Percentiles rank a stretch among this genome's conserved stretches.
These are phyloP conservation scores for Centruroides sculpturatus DNA, from an alignment of 1,140 invertebrate genomes.

Conservation along the genomic window DNA sequence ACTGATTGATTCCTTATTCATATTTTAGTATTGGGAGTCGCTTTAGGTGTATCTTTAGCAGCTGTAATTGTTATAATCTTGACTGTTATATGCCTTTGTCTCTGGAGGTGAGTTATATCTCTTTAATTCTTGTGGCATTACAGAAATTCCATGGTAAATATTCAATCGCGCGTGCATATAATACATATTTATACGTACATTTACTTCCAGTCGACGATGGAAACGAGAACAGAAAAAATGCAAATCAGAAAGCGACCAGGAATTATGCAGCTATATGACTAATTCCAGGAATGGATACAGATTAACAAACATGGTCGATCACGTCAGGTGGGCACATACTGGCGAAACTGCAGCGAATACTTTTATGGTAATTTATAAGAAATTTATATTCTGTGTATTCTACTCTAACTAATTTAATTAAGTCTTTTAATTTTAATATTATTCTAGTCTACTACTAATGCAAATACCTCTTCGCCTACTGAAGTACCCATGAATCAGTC, in stretches of 20 bases:
- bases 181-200: conserved; percentile 3
- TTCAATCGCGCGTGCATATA: neutral
- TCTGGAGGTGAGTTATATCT: conserved; percentile 57
- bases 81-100: conserved; percentile 68
- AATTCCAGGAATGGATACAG: conserved; percentile 5
- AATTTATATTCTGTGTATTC: too few species aligned
- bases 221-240: conserved; percentile 61
- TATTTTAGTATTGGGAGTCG: conserved; percentile 56
- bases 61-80: conserved; percentile 74
- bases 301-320: conserved; percentile 11
- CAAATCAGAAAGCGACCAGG: too few species aligned
- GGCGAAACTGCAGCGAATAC: neutral
- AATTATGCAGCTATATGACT: conserved; percentile 17
- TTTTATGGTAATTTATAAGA: conserved; percentile 2
- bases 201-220: conserved; percentile 54
- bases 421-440: too few species aligned
- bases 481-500: too few species aligned
- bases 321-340: conserved; percentile 6
- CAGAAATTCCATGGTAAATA: neutral
- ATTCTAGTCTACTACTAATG: too few species aligned
- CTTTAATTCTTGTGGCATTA: neutral
- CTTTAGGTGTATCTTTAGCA: conserved; percentile 70
- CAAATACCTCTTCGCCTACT: too few species aligned
- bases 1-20: neutral
- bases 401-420: too few species aligned